These are phyloP conservation scores for Ooceraea biroi DNA, from an alignment of 1,140 invertebrate genomes.

Conservation along the genomic window DNA sequence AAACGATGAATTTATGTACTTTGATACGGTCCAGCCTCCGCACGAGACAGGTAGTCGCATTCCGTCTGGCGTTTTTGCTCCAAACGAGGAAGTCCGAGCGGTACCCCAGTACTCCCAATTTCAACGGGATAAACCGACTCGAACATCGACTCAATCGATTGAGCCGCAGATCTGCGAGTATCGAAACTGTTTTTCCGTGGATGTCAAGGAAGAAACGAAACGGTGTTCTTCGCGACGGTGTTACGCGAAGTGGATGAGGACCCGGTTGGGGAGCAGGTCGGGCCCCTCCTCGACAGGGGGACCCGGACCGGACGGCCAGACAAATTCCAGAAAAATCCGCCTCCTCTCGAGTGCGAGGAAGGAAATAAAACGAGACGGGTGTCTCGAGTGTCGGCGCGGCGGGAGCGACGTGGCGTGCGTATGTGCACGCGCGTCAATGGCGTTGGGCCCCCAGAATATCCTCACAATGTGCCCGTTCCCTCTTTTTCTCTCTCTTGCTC, in stretches of 20 bases:
- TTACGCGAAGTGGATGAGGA: conserved; percentile 7
- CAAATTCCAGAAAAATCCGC: conserved; percentile 69
- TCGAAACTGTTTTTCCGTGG: conserved; percentile 32
- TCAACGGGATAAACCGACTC: background rate
- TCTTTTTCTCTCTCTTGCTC: background rate
- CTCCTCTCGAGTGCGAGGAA: conserved; percentile 64
- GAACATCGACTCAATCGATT: conserved; percentile 8
- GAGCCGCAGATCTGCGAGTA: background rate
- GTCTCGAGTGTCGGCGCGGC: conserved; percentile 72
- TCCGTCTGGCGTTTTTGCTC: background rate
- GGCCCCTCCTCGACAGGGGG: conserved; percentile 17
- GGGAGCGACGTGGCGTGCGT: conserved; percentile 30
- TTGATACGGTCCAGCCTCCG: background rate
- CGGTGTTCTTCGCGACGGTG: background rate
- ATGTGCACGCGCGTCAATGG: conserved; percentile 29
- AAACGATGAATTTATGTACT: background rate
- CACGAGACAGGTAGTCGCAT: conserved; percentile 16
- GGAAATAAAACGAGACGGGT: conserved; percentile 67
- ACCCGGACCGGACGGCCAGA: conserved; percentile 2
- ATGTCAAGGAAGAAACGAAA: background rate
- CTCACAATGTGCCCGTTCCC: background rate
- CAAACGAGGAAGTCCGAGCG: conserved; percentile 4
- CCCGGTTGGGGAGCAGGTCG: background rate
- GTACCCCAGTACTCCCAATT: background rate
- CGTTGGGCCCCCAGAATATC: background rate